These are phyloP conservation scores for Bambusicola thoracicus DNA, from an alignment of 2,113 vertebrate genomes.

Conservation along the genomic window DNA sequence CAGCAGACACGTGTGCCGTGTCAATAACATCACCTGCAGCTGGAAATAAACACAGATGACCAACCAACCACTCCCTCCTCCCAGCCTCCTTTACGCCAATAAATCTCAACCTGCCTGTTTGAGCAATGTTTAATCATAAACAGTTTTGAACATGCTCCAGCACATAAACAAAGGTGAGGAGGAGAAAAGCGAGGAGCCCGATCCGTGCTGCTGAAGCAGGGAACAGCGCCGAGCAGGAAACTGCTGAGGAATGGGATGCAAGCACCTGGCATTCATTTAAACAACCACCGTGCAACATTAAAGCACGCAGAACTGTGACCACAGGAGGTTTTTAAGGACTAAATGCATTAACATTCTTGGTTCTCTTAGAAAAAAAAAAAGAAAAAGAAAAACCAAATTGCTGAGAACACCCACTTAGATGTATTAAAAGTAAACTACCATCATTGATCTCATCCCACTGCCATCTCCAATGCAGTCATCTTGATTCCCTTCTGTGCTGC, in stretches of 20 bases:
- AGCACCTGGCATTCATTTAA: neutral
- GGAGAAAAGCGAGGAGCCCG: neutral
- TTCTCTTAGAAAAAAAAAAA: conserved; percentile 39
- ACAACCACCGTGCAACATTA: neutral
- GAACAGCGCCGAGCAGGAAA: neutral
- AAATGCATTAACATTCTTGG: conserved; percentile 30
- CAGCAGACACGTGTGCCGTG: neutral
- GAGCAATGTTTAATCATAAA: conserved; percentile 73
- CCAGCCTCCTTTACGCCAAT: conserved; percentile 57
- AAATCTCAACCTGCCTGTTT: conserved; percentile 47
- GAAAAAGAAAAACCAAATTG: neutral
- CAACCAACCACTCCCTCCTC: conserved; percentile 11
- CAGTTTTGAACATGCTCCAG: conserved; percentile 12
- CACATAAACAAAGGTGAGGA: conserved; percentile 31
- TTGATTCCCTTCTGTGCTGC: conserved; percentile 49
- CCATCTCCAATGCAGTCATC: conserved; percentile 22
- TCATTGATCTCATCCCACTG: conserved; percentile 53
- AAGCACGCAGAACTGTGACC: neutral
- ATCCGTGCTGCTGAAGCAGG: neutral
- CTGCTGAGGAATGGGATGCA: neutral
- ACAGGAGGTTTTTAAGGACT: conserved; percentile 23
- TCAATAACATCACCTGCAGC: conserved; percentile 16
- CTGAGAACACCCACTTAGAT: conserved; percentile 52
- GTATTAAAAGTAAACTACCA: conserved; percentile 53
- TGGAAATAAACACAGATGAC: conserved; percentile 15